Evolutionary conservation across 2,888 invertebrate genomes (phyloP).

Genomic region (Caradrina clavipalpis): DNA sequence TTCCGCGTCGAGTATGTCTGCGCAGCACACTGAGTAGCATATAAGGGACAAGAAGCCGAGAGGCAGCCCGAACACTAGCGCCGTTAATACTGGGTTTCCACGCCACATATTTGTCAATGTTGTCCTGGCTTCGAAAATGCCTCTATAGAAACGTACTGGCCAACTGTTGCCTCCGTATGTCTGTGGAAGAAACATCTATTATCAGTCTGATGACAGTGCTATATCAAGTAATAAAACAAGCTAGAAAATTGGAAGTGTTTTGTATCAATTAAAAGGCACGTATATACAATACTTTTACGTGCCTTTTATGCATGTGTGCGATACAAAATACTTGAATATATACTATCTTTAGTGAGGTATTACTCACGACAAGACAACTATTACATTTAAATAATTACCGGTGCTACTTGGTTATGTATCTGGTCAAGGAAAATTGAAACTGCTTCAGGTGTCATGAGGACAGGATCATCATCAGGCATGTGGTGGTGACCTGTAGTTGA

Average conservation of each 20-base stretch:
- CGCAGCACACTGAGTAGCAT: conserved; percentile 98
- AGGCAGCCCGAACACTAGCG: conserved; percentile 98
- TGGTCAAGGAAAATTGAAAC: conserved; percentile 94
- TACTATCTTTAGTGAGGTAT: too few species aligned
- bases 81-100: conserved; percentile 97
- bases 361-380: neutral
- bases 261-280: too few species aligned
- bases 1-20: conserved; percentile 97
- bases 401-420: conserved; percentile 94
- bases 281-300: too few species aligned
- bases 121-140: conserved; percentile 95
- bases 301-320: too few species aligned
- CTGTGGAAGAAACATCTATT: conserved; percentile 83
- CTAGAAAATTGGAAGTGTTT: too few species aligned
- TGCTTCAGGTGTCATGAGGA: conserved; percentile 95
- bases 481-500: conserved; percentile 98
- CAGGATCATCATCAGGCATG: conserved; percentile 96
- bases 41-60: conserved; percentile 98
- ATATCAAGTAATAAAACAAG: too few species aligned
- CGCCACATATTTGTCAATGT: conserved; percentile 96
- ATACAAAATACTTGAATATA: too few species aligned
- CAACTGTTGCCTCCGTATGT: conserved; percentile 96
- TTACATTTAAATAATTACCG: conserved; percentile 87
- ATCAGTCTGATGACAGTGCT: conserved; percentile 1
- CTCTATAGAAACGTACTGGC: conserved; percentile 94